Base-by-base conservation (phyloP, 1,140 invertebrate species). In the Aphelinus atriplicis region DNA sequence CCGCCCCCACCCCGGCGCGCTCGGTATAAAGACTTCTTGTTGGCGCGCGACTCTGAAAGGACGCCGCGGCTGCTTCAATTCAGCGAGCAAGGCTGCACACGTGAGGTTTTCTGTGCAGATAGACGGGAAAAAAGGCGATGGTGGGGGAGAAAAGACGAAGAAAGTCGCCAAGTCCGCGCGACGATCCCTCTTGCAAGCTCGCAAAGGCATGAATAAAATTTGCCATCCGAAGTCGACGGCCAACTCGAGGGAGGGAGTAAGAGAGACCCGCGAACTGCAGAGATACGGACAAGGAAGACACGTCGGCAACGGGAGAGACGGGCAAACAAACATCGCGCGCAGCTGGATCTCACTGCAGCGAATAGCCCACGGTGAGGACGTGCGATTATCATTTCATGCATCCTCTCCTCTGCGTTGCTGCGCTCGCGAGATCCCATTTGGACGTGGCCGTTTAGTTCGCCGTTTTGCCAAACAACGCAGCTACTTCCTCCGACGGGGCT, bases 281-380 rank as follows among this genome's bases (percentile, higher is more conserved):
- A 26, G 26, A 26, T 26, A 26, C 26, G 26, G 26, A 26, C 26
- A 26, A 26, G 26, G 26, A 26, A 26, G 26, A 26, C 26, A 26
- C 26, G 26, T 26, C 26, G 50, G 73, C 77, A 78, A 77, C 64
- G 79, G 71, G 73, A 77, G 76, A 78, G 81, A 74, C 26, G 7
- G 63, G n/a, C n/a, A 46, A 6, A 53, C 48, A 50, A 45, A 53
- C 26, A 26, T 3, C 7, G 7, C 6, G 3, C 9, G 43, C 45
- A 9, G 60, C 6, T 7, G 43, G 7, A 43, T 26, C 26, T 26
- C 26, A 26, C 26, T 26, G 26, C 26, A 26, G 26, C 26, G 26
- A 26, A 26, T 26, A 26, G 26, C 47, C 26, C 62, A 51, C 48
- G 48, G n/a, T 47, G 45, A 3, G 1, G 3, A 48, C 26, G 10